phyloP scores from a whole-genome alignment of 2,113 vertebrate species.

The Ophthalmotilapia sp. region DNA sequence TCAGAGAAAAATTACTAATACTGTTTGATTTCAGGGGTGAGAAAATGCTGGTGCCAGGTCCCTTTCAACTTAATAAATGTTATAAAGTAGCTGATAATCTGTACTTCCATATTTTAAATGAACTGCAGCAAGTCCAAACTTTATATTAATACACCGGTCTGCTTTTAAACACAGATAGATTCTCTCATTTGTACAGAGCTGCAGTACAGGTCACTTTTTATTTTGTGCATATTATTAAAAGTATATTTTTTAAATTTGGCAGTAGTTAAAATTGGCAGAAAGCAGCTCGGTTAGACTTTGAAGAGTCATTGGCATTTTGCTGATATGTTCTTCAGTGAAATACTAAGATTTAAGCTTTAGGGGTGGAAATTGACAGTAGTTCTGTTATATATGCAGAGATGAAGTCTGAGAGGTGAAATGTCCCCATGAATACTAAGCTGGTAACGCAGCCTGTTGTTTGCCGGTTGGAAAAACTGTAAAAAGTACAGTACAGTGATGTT shows the following conservation, averaged over 20 bases:
- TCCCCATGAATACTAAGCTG: conserved; percentile 10
- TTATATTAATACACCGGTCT: neutral
- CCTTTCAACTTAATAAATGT: neutral
- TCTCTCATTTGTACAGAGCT: neutral
- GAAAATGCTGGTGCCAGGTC: neutral
- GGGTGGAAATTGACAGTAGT: neutral
- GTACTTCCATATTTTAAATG: neutral
- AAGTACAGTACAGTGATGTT: conserved; percentile 43
- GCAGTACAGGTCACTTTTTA: neutral
- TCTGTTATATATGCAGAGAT: neutral
- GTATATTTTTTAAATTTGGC: neutral
- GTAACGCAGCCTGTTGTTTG: conserved; percentile 1
- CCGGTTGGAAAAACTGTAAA: conserved; percentile 9
- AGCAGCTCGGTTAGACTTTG: neutral
- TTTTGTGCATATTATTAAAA: neutral
- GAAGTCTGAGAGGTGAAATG: neutral
- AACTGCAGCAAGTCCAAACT: neutral
- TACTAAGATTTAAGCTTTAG: neutral
- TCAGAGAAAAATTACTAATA: neutral
- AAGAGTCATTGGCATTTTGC: neutral
- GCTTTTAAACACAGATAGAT: neutral
- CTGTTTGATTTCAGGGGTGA: neutral
- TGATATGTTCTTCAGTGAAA: neutral
- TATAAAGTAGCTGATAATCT: neutral
- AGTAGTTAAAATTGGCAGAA: neutral